Conservation (phyloP, 2,113 vertebrate species). For the Diglossa brunneiventris region DNA sequence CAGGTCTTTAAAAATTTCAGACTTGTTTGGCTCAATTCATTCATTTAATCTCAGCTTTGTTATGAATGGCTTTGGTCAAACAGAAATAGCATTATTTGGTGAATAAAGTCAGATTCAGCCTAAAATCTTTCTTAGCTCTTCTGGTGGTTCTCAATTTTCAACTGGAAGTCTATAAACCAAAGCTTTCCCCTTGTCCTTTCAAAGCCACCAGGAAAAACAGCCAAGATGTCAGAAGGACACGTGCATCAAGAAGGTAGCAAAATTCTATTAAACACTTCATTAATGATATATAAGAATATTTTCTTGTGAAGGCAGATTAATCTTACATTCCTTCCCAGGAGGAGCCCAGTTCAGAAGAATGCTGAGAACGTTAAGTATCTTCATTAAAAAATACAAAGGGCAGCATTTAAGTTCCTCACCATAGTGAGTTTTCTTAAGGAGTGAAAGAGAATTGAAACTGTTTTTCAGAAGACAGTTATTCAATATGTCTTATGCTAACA, state of each 20-base stretch:
- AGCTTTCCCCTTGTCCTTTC: not conserved
- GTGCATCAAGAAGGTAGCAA: not conserved
- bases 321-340: not conserved
- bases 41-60: not conserved
- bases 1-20: not conserved
- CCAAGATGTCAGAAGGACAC: not conserved
- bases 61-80: not conserved
- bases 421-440: not conserved
- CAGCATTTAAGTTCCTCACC: not conserved
- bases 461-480: constrained; percentile 49
- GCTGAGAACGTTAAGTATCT: not conserved
- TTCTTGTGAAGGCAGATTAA: not conserved
- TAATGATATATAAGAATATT: not conserved
- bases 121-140: not conserved
- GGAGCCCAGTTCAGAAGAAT: constrained; percentile 1
- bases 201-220: not conserved
- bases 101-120: not conserved
- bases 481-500: constrained; percentile 44
- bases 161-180: not conserved
- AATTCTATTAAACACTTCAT: not conserved
- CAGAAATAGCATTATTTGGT: not conserved
- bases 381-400: not conserved
- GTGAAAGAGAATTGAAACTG: constrained; percentile 19
- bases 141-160: not conserved
- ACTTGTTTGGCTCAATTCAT: not conserved